Evolutionary conservation across 2,797 vertebrate species (phyloP).

Genomic region (Esox lucius): DNA sequence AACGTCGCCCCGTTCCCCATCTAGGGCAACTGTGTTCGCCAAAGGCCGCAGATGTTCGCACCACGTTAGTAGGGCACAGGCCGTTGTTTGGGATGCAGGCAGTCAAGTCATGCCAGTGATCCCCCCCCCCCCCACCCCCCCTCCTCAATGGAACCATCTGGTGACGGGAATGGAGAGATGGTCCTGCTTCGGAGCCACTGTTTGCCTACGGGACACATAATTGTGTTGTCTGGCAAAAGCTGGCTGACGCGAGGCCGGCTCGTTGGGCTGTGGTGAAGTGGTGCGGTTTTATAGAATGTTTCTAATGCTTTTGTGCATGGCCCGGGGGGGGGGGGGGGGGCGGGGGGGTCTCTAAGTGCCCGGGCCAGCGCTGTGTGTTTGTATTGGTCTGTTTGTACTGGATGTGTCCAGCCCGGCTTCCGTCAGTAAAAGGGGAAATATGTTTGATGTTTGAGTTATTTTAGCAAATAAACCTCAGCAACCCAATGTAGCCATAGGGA

Average conservation of each 20-base stretch:
- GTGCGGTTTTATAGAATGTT: slow-evolving; percentile 59
- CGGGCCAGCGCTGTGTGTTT: slow-evolving; percentile 37
- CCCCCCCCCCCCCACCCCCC: slow-evolving; percentile 36
- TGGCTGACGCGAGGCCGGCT: slow-evolving; percentile 55
- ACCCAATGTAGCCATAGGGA: too few species aligned
- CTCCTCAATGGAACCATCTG: slow-evolving; percentile 77
- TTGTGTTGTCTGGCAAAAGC: slow-evolving; percentile 67
- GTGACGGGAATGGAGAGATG: slow-evolving; percentile 60
- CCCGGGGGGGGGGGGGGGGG: slow-evolving; percentile 17
- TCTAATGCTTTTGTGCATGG: slow-evolving; percentile 57
- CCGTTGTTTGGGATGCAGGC: slow-evolving; percentile 20
- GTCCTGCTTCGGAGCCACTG: slow-evolving; percentile 65
- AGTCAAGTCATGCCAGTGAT: slow-evolving; percentile 58
- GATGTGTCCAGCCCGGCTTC: too few species aligned
- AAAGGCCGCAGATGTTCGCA: too few species aligned
- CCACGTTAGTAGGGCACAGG: too few species aligned
- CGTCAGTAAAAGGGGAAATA: too few species aligned
- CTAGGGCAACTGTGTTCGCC: too few species aligned
- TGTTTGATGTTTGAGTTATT: too few species aligned
- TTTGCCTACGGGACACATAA: slow-evolving; percentile 71
- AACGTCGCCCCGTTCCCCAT: too few species aligned
- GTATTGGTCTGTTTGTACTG: slow-evolving; percentile 21
- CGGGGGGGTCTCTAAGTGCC: slow-evolving; percentile 12
- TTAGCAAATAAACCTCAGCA: too few species aligned
- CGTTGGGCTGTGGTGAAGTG: slow-evolving; percentile 50